A percentile compares a stretch with the other conserved stretches of the same genome.
Conservation (phyloP, 2,888 invertebrate genomes). For the Callinectes sapidus region DNA sequence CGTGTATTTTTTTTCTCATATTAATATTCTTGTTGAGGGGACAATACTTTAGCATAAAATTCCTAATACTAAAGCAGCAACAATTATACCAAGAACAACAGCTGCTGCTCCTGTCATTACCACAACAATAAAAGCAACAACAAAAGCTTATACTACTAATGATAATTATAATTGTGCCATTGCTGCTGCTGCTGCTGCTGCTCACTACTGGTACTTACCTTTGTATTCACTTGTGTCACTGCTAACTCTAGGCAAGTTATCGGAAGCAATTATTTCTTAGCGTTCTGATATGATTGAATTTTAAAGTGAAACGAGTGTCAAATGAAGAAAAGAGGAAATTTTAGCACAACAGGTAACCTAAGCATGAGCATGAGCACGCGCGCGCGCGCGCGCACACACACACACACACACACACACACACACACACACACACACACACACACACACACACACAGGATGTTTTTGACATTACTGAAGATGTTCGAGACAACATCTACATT, state of each 20-base stretch:
- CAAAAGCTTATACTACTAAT: neutral
- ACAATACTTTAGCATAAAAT: neutral
- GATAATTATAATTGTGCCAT: neutral
- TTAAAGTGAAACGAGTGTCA: no score
- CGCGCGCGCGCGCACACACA: neutral
- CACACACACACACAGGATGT: neutral
- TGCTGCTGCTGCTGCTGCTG: neutral
- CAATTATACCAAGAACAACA: neutral
- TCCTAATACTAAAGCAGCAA: neutral
- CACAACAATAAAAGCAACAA: neutral
- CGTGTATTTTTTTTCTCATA: no score
- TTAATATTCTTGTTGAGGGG: no score
- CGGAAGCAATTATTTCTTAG: no score
- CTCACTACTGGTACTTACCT: neutral
- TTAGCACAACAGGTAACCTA: neutral
- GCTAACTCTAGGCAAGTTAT: no score
- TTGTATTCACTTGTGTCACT: no score
- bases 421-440: conserved; percentile 28
- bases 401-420: conserved; percentile 23
- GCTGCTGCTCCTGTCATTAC: neutral
- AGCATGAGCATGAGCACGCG: no score
- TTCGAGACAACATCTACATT: neutral
- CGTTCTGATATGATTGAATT: no score
- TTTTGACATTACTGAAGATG: neutral
- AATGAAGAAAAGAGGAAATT: no score